These are phyloP conservation scores for Suncus etruscus DNA, from an alignment of 2,113 vertebrate genomes.

Conservation along the genomic window DNA sequence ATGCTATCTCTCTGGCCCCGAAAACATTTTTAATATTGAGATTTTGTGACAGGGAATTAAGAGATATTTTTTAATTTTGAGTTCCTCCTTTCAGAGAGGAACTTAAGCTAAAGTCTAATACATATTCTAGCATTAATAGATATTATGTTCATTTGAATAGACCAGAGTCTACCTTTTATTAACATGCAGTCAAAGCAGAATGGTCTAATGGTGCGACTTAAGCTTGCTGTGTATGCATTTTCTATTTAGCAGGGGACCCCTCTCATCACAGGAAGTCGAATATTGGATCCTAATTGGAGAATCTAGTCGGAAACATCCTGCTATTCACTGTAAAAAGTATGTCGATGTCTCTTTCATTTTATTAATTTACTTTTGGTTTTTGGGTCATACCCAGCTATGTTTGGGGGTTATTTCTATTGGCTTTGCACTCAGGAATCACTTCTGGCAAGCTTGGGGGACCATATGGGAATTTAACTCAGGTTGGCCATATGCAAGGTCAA, in stretches of 20 bases:
- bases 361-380: no score
- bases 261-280: slow-evolving; percentile 94
- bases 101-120: background rate
- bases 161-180: slow-evolving; percentile 13
- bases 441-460: no score
- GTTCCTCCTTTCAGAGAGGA: slow-evolving; percentile 17
- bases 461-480: no score
- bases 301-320: slow-evolving; percentile 97
- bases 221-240: slow-evolving; percentile 77
- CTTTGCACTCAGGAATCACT: no score
- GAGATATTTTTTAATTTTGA: background rate
- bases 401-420: no score
- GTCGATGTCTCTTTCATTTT: slow-evolving; percentile 53
- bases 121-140: background rate
- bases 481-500: no score
- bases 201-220: slow-evolving; percentile 6
- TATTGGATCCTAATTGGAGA: slow-evolving; percentile 99
- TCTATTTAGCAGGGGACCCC: slow-evolving; percentile 88
- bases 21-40: background rate
- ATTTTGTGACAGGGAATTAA: slow-evolving; percentile 25
- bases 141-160: background rate
- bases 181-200: background rate
- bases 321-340: slow-evolving; percentile 99
- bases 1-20: no score
- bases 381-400: no score